Conservation (phyloP, 1,140 invertebrate species). For the Scaptomyza graminum region DNA sequence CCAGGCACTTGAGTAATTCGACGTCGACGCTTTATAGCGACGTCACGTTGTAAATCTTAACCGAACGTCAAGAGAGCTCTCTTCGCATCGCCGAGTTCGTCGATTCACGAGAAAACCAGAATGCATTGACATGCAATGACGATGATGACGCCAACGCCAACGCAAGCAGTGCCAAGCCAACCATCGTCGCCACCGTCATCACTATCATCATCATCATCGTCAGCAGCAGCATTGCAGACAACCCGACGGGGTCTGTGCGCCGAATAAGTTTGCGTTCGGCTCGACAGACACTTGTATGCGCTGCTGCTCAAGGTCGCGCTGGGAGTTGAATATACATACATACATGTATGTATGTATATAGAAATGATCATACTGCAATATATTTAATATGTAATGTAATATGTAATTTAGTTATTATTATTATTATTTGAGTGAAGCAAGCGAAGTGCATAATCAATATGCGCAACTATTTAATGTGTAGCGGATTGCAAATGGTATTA, state of each 20-base stretch:
- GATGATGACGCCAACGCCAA: background rate
- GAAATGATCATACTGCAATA: no score
- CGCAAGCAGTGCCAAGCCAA: background rate
- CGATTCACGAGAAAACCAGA: conserved; percentile 16
- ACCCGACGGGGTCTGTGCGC: conserved; percentile 47
- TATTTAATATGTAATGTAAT: no score
- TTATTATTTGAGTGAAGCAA: no score
- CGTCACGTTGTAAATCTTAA: conserved; percentile 44
- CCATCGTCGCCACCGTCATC: conserved; percentile 8
- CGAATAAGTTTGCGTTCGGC: conserved; percentile 22
- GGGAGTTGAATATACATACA: no score
- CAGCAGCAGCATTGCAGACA: conserved; percentile 59
- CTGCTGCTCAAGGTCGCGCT: conserved; percentile 67
- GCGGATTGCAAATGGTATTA: conserved; percentile 32
- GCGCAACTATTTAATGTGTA: conserved; percentile 9
- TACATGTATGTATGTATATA: no score
- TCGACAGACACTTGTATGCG: conserved; percentile 30
- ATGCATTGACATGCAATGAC: conserved; percentile 31
- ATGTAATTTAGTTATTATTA: no score
- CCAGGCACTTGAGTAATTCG: conserved; percentile 40
- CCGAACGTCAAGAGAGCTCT: conserved; percentile 8
- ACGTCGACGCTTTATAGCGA: conserved; percentile 17
- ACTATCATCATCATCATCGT: conserved; percentile 10
- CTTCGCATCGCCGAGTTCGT: background rate
- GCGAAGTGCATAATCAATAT: conserved; percentile 15